These are phyloP conservation scores for Aporophyla lueneburgensis DNA, from an alignment of 2,888 invertebrate genomes.

Conservation along the genomic window DNA sequence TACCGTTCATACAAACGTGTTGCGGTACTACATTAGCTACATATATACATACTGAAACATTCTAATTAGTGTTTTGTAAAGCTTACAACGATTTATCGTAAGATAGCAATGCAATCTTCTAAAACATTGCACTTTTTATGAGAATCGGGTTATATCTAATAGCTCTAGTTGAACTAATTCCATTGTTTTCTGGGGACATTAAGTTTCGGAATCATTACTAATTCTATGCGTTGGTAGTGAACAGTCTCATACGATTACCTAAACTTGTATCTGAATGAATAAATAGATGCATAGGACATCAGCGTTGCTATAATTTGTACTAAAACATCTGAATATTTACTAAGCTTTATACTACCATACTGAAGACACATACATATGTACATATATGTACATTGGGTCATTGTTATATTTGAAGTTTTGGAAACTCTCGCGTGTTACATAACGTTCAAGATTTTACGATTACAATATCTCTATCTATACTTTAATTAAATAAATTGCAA, in stretches of 20 bases:
- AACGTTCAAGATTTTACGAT: background rate
- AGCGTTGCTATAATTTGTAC: background rate
- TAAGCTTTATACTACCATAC: background rate
- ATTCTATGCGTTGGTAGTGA: background rate
- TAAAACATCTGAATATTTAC: background rate
- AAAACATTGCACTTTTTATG: slow-evolving; percentile 35
- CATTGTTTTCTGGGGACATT: slow-evolving; percentile 37
- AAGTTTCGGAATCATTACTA: background rate
- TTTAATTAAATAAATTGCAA: background rate
- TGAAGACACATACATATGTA: too few relatives aligned
- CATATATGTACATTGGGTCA: too few relatives aligned
- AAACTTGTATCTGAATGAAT: background rate
- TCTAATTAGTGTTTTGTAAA: slow-evolving; percentile 10
- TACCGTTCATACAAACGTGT: background rate
- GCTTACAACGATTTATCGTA: slow-evolving; percentile 6
- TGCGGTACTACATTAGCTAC: background rate
- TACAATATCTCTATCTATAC: background rate
- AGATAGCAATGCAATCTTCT: slow-evolving; percentile 21
- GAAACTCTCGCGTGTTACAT: background rate
- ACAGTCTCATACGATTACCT: background rate
- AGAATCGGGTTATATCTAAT: slow-evolving; percentile 53
- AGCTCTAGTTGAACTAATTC: slow-evolving; percentile 26
- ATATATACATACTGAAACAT: background rate
- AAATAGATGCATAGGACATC: too few relatives aligned
- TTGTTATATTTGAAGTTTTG: background rate